A percentile compares a stretch with the other conserved stretches of the same genome.
These are phyloP conservation scores for Dasypolia templi DNA, from an alignment of 2,888 invertebrate genomes.

Conservation along the genomic window DNA sequence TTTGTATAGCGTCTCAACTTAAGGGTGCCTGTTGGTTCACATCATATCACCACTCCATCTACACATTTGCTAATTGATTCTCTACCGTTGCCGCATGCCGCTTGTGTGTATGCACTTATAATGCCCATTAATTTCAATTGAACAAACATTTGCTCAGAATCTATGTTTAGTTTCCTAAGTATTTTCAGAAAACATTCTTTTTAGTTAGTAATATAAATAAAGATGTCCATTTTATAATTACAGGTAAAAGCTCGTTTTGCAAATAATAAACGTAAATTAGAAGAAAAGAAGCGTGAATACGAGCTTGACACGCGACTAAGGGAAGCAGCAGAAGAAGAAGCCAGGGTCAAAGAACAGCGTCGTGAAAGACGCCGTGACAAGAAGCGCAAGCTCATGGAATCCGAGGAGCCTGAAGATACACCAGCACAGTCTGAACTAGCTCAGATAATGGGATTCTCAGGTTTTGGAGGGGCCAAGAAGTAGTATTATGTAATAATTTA, in stretches of 20 bases:
- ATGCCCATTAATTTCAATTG: too few relatives aligned
- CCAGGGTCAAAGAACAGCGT: conserved; percentile 96
- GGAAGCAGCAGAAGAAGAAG: conserved; percentile 99
- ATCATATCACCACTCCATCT: too few relatives aligned
- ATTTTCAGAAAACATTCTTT: too few relatives aligned
- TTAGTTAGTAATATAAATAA: too few relatives aligned
- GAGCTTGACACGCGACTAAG: conserved; percentile 97
- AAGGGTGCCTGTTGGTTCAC: too few relatives aligned
- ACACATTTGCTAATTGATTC: too few relatives aligned
- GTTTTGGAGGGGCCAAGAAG: conserved; percentile 96
- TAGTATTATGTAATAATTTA: conserved; percentile 72
- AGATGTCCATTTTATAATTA: background rate
- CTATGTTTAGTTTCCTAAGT: too few relatives aligned
- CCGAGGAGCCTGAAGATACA: conserved; percentile 82
- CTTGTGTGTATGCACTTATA: too few relatives aligned
- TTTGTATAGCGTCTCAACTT: background rate
- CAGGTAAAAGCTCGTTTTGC: conserved; percentile 97
- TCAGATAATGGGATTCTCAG: conserved; percentile 98
- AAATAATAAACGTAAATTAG: conserved; percentile 97
- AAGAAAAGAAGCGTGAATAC: conserved; percentile 98
- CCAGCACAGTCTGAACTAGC: conserved; percentile 94
- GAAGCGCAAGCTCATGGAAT: conserved; percentile 95
- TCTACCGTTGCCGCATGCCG: too few relatives aligned
- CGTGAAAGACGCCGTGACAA: conserved; percentile 97
- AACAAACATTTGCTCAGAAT: too few relatives aligned